A percentile compares a stretch with the other conserved stretches of the same genome.
These are phyloP conservation scores for Nesogale talazaci DNA, from an alignment of 2,113 vertebrate genomes.

Conservation along the genomic window DNA sequence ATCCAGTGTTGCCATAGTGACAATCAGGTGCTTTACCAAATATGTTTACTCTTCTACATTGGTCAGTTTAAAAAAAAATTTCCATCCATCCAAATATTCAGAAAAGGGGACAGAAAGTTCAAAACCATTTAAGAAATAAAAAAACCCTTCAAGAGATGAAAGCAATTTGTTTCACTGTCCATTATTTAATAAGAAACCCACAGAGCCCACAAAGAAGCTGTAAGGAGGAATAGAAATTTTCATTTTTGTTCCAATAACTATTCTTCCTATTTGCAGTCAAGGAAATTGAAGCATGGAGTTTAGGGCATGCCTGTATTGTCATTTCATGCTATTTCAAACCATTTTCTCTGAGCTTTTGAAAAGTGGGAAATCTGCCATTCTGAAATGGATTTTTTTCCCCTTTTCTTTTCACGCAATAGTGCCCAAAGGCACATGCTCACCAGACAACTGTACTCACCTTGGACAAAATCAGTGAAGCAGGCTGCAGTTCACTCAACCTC, in stretches of 20 bases:
- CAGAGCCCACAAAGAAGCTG: background rate
- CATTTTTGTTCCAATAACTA: slow-evolving; percentile 44
- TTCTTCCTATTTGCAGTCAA: slow-evolving; percentile 41
- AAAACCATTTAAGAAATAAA: slow-evolving; percentile 59
- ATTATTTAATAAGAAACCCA: slow-evolving; percentile 61
- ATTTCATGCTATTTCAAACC: slow-evolving; percentile 53
- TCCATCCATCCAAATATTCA: slow-evolving; percentile 36
- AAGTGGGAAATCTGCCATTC: slow-evolving; percentile 1
- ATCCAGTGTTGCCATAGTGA: slow-evolving; percentile 67
- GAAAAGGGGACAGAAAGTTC: slow-evolving; percentile 33
- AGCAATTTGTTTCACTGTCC: slow-evolving; percentile 63
- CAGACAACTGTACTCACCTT: background rate
- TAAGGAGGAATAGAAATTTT: slow-evolving; percentile 48
- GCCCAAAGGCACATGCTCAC: background rate
- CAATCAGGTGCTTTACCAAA: slow-evolving; percentile 59
- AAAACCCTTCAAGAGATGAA: slow-evolving; percentile 48
- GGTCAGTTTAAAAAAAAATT: slow-evolving; percentile 40
- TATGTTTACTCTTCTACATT: slow-evolving; percentile 60
- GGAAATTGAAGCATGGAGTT: slow-evolving; percentile 22
- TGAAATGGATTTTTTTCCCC: background rate
- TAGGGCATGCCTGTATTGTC: background rate
- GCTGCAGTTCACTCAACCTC: background rate
- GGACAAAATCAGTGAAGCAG: background rate
- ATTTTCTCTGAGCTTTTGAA: slow-evolving; percentile 51
- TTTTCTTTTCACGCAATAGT: background rate